Base-by-base conservation (phyloP, 2,888 invertebrate genomes). In the Zygaena filipendulae region DNA sequence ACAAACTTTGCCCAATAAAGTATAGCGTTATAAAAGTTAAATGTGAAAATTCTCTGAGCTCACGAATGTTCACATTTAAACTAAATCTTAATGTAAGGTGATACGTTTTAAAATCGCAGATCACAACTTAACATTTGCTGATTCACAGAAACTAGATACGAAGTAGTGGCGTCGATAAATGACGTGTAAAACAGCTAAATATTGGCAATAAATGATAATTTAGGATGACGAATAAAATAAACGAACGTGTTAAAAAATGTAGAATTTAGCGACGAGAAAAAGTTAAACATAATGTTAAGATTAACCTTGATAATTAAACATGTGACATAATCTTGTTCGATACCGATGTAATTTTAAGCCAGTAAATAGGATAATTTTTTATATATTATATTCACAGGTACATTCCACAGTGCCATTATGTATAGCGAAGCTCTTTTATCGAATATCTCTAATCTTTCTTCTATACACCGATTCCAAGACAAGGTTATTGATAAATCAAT, bases 91-190 rank as follows among this genome's bases (percentile, higher is more conserved):
- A 44, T 54, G 54, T 39, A 45, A 46, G 46, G 49, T 42, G 30
- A 42, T 43, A 43, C 55, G 47, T 52, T 42, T 52, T 50, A 52
- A 60, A 57, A 64, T 72, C 66, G 74, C 71, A 67, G 53, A 67
- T 75, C 75, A 79, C 77, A 77, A 79, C 70, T 75, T 79, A 74
- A 68, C 64, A 69, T 72, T 72, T 60, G 71, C 63, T 49, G 66
- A 50, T 59, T 72, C 77, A 69, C 62, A 50, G 59, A 53, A 43
- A 35, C 44, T 45, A 46, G 40, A n/a, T 16, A 16, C 7, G 42
- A 43, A 52, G 43, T 52, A 45, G 50, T 52, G n/a, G n/a, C n/a
- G n/a, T n/a, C n/a, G n/a, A n/a, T n/a, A n/a, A n/a, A n/a, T n/a
- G n/a, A n/a, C n/a, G n/a, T n/a, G n/a, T n/a, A n/a, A n/a, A n/a